A percentile compares a stretch with the other conserved stretches of the same genome.
phyloP scores from a whole-genome alignment of 2,797 vertebrate genomes.

The Meriones psammophilus region DNA sequence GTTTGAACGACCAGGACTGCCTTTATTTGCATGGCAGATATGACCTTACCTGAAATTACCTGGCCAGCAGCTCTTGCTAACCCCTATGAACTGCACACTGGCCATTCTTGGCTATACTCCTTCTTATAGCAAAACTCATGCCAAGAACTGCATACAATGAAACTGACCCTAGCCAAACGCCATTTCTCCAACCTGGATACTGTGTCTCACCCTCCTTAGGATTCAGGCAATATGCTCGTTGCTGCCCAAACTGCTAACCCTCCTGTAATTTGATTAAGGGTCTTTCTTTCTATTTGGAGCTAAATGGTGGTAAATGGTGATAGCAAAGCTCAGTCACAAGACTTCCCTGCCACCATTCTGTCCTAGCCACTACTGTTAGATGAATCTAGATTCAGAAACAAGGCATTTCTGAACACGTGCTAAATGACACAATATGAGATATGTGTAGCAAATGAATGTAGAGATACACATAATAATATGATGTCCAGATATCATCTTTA shows the following conservation, averaged over 20 bases:
- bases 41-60: no score
- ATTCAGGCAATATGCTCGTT: not conserved
- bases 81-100: not conserved
- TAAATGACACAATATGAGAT: not conserved
- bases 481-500: not conserved
- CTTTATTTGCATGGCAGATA: not conserved
- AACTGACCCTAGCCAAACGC: not conserved
- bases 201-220: not conserved
- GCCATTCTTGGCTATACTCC: not conserved
- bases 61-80: not conserved
- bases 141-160: not conserved
- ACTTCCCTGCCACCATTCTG: not conserved
- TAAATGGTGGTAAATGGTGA: not conserved
- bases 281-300: not conserved
- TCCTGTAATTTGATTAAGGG: not conserved
- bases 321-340: not conserved
- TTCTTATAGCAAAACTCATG: not conserved
- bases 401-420: not conserved
- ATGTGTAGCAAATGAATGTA: not conserved
- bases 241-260: not conserved
- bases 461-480: not conserved
- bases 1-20: not conserved
- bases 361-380: not conserved
- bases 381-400: not conserved
- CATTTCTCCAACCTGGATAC: not conserved